Conservation (phyloP, 2,113 vertebrate species). For the Paratilapia polleni region DNA sequence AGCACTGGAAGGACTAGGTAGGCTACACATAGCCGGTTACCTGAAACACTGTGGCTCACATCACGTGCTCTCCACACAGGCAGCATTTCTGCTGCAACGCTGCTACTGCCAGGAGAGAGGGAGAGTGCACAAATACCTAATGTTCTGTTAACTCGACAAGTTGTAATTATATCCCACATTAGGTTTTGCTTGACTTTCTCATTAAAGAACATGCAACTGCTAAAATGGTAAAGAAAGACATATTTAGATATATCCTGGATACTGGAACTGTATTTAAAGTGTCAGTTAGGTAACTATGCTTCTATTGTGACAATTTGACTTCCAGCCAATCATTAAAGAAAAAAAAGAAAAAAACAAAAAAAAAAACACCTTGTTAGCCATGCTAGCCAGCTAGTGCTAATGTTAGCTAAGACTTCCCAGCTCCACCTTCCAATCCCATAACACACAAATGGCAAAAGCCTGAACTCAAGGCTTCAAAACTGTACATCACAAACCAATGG, state of each 20-base stretch:
- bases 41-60: neutral
- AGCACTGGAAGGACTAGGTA: neutral
- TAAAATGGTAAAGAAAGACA: neutral
- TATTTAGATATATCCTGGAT: too few relatives aligned
- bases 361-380: too few relatives aligned
- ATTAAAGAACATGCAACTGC: neutral
- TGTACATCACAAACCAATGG: too few relatives aligned
- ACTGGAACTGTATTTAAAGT: too few relatives aligned
- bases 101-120: neutral
- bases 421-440: too few relatives aligned
- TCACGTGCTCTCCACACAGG: neutral
- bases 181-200: neutral
- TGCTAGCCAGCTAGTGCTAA: neutral
- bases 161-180: neutral
- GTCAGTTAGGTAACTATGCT: too few relatives aligned
- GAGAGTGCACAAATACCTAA: neutral
- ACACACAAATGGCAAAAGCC: too few relatives aligned
- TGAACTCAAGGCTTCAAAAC: too few relatives aligned
- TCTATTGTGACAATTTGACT: too few relatives aligned
- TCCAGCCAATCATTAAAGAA: too few relatives aligned
- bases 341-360: too few relatives aligned
- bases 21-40: neutral
- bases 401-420: too few relatives aligned
- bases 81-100: neutral
- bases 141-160: neutral